phyloP scores from a whole-genome alignment of 2,113 vertebrate species.

The Dryoscopus gambensis region DNA sequence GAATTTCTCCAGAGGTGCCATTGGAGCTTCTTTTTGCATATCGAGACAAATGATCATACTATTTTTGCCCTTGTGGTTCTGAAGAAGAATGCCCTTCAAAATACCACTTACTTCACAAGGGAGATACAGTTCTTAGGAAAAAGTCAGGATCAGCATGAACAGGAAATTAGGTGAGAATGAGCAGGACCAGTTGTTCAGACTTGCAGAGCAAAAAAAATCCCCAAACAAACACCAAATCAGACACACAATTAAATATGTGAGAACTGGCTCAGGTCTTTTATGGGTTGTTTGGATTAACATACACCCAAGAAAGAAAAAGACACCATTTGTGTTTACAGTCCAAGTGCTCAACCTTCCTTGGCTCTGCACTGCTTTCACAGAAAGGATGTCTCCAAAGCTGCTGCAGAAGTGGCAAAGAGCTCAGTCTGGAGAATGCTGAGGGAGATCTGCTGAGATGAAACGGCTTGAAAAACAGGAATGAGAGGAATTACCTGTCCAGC shows the following conservation, averaged over 20 bases:
- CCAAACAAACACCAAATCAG: not conserved
- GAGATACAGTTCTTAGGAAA: not conserved
- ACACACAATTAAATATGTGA: not conserved
- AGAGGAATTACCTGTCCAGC: not conserved
- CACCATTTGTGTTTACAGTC: not conserved
- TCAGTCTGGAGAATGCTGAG: not conserved
- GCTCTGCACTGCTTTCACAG: not conserved
- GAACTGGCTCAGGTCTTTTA: not conserved
- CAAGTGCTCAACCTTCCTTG: not conserved
- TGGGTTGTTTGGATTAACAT: not conserved
- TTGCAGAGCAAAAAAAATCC: not conserved
- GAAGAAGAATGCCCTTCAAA: not conserved
- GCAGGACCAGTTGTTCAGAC: constrained; percentile 1
- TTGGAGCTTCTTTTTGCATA: not conserved
- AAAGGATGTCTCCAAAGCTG: not conserved
- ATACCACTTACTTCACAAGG: not conserved
- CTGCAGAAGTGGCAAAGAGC: not conserved
- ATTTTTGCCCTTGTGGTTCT: not conserved
- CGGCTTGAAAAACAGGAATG: not conserved
- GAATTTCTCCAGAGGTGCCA: not conserved
- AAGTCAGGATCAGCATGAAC: not conserved
- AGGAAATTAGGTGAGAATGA: not conserved
- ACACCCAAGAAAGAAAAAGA: not conserved
- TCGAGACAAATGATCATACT: not conserved
- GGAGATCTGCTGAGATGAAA: not conserved